Base-by-base conservation (phyloP, 2,113 vertebrate species). In the Oryzias curvinotus region DNA sequence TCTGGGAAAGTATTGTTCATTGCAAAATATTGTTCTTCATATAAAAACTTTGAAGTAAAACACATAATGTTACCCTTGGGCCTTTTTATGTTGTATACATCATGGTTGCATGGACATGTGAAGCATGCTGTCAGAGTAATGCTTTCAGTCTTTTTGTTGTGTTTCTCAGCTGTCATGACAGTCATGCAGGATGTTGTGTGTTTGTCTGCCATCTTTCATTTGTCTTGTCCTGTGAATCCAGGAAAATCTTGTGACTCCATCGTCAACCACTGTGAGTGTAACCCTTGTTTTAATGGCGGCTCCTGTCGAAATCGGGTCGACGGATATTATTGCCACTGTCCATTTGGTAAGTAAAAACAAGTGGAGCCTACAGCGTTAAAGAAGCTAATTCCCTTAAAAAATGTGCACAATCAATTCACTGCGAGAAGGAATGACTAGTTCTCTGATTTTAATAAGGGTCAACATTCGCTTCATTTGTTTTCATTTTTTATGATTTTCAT, bases 231-330 rank as follows among this genome's bases (percentile, higher is more conserved):
- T 92, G 89, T 93, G 87, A 92, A 91, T 88, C 88, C 92, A 99
- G 97, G 97, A 54, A 96, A 93, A 93, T 93, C 86, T 1, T 99
- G 97, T 48, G 97, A 97, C 66, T 95, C 95, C 77, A 81, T 95
- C 68, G 92, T 99, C 92, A 95, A 98, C 90, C 93, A 98, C 90
- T 99, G 97, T 88, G 96, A 96, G 78, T 98, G 96, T 89, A 98
- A 95, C 85, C 97, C 97, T 10, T 99, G 97, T 89, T 99, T 98
- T 90, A 97, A 99, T 58, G 95, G 96, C 26, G 97, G 95, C 0
- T 96, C 97, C 88, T 99, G 97, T 88, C 96, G 96, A 73, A 98
- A 94, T 14, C 93, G 94, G 5, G 80, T 95, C 88, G 95, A 98
- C 58, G 93, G 95, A 7, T 98, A 99, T 85, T 95, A 94, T 77